Evolutionary conservation across 2,797 vertebrate genomes (phyloP).

Genomic region (Mus caroli): DNA sequence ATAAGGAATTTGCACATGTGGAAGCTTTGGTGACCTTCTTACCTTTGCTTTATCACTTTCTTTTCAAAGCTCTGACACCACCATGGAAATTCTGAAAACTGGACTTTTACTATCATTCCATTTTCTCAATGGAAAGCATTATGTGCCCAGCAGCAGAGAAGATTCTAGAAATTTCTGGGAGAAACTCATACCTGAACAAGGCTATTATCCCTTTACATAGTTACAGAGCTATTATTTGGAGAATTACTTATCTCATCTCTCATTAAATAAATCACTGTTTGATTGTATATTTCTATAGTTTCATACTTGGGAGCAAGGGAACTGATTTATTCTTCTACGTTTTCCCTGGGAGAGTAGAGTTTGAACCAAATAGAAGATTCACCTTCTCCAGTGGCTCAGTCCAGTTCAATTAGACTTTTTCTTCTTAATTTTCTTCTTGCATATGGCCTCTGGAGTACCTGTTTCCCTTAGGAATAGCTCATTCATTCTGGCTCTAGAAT

Average conservation of each 20-base stretch:
- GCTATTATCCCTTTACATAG: background rate
- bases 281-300: slow-evolving; percentile 5
- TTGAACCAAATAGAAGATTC: background rate
- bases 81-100: background rate
- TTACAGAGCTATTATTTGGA: background rate
- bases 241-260: background rate
- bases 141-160: background rate
- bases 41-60: slow-evolving; percentile 35
- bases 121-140: background rate
- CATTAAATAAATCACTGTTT: slow-evolving; percentile 44
- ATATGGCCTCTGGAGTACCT: background rate
- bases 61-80: background rate
- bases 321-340: background rate
- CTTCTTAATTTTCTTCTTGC: background rate
- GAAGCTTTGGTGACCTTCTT: background rate
- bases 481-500: background rate
- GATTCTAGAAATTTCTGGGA: background rate
- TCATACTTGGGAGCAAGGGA: background rate
- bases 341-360: background rate
- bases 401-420: background rate
- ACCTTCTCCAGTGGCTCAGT: background rate
- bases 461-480: background rate
- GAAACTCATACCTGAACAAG: background rate
- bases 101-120: background rate
- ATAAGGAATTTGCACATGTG: background rate